Evolutionary conservation across 1,140 invertebrate genomes (phyloP), one percentile per base, ranked within the genome.

Genomic region (Platyura marginata): DNA sequence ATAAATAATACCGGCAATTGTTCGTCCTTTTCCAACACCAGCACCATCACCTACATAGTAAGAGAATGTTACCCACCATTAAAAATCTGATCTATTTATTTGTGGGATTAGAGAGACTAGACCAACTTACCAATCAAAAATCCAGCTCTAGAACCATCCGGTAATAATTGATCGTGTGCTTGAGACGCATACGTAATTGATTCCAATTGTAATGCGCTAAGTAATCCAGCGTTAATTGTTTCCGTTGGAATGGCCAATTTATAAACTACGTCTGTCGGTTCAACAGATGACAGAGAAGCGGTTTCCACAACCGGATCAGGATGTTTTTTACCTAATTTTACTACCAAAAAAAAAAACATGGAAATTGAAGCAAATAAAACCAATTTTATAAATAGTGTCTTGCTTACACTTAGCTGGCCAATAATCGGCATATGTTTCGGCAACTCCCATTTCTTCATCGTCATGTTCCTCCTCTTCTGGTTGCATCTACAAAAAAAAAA

Each of bases 251-350:
- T 75, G 3, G 75, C 72, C 11, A 97, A 42, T 40, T 79, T 75
- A 62, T 98, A 98, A 66, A 79, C 82, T 38, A 98, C 85, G 58
- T 98, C 89, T 4, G 89, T 86, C 2, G 95, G 89, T 54, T 90
- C 84, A 38, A 99, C 94, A 48, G 87, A 94, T 0, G 93, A 93
- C 25, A 99, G 68, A 0, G 93, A 97, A 23, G 91, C 91, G 0
- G 95, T 98, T 65, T 99, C 96, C 16, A 99, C 96, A 10, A 99
- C 93, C n/a, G 90, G 85, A 68, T 99, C 96, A 0, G 96, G 96
- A 75, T 99, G 96, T 54, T 89, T 88, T 44, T 77, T 75, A 3
- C 96, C 95, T 39, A 97, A 66, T 64, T 92, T 92, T 48, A 98
- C 84, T 89, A 52, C 19, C 55, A 55, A 46, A 45, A 43, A 53